phyloP scores from a whole-genome alignment of 2,797 vertebrate genomes.

The Poecilia gillii region DNA sequence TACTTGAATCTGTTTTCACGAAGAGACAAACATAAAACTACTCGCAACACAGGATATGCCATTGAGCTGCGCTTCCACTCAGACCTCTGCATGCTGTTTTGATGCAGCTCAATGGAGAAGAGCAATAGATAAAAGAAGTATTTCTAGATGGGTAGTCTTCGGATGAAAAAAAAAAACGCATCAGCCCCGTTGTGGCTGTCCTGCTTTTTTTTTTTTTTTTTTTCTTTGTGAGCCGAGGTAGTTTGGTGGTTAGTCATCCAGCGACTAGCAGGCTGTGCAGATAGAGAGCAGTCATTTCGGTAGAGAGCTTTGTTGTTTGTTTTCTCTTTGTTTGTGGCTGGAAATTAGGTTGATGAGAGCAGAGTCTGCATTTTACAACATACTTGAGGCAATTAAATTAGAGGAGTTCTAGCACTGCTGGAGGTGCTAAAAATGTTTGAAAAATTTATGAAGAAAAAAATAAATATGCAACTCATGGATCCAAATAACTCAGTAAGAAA shows the following conservation, averaged over 20 bases:
- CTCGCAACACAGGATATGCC: neutral
- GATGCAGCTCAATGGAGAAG: neutral
- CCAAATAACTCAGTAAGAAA: neutral
- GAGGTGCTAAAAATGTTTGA: neutral
- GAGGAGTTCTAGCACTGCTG: neutral
- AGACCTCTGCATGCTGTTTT: neutral
- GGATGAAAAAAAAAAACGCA: neutral
- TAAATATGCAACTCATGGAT: neutral
- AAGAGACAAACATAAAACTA: neutral
- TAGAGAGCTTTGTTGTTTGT: neutral
- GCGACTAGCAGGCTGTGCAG: neutral
- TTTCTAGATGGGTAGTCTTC: neutral
- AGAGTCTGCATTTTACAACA: neutral
- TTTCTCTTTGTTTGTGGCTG: neutral
- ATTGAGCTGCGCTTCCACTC: neutral
- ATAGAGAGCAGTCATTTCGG: constrained; percentile 1
- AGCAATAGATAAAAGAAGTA: neutral
- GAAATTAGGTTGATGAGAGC: constrained; percentile 2
- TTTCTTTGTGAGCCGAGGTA: neutral
- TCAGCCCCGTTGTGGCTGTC: neutral
- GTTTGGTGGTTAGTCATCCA: constrained; percentile 8
- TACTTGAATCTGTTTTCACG: constrained; percentile 7
- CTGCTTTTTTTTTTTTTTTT: neutral
- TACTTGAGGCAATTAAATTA: neutral
- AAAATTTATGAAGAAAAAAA: neutral